Evolutionary conservation across 2,888 invertebrate genomes (phyloP), one percentile per base, ranked within the genome.

Genomic region (Cataglyphis cursor): DNA sequence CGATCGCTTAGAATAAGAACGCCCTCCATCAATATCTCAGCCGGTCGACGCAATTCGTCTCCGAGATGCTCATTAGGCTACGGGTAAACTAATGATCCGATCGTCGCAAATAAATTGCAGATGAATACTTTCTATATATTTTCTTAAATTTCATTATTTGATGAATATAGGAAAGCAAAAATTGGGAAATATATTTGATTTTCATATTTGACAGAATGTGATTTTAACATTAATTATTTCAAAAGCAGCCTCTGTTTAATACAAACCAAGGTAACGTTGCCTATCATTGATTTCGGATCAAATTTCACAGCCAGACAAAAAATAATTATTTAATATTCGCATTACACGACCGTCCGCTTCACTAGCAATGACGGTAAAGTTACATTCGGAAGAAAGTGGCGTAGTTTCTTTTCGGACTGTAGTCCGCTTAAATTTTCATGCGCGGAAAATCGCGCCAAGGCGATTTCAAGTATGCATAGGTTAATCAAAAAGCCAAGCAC

Each of bases 401-500:
- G 66, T 72, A 65, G 76, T 81, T 87, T 88, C 82, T 82, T 84
- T 84, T 82, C 61, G 65, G 83, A 57, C 64, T 76, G 82, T 73
- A 76, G 87, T 28, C 41, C 64, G 59, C 76, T 91, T 82, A 86
- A 89, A 90, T 76, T 90, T 91, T 89, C 87, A 88, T 87, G 76
- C 31, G 24, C 59, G 78, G 82, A 86, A 84, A 85, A 88, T 90
- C 86, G 88, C 70, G 76, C 73, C 83, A 82, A 65, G 85, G 65
- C 87, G 88, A 91, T 91, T 91, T 92, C 90, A 92, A 91, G 90
- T 91, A 92, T 92, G 91, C 92, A 92, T 92, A 91, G 92, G 87
- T 91, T 91, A 90, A 93, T 92, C 91, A 92, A 90, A 90, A 92
- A 87, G 85, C 81, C 59, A 38, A 64, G 80, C 35, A 66, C 35